These are phyloP conservation scores for Saturnia pavonia DNA, from an alignment of 2,888 invertebrate genomes.

Conservation along the genomic window DNA sequence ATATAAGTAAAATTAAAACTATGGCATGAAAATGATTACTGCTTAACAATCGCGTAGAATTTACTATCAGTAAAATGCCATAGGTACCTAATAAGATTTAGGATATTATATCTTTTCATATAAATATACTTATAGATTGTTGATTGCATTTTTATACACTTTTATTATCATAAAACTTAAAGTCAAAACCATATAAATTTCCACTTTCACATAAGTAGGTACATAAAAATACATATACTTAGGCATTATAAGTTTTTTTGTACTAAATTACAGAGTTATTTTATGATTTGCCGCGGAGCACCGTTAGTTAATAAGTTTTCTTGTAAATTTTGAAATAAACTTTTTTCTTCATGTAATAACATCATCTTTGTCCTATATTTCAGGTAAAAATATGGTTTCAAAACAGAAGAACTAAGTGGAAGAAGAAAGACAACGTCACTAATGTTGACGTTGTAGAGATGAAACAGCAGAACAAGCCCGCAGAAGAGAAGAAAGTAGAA, in stretches of 20 bases:
- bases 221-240: too few species aligned
- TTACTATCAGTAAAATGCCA: background rate
- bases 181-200: background rate
- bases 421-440: constrained; percentile 95
- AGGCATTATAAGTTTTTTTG: too few species aligned
- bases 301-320: too few species aligned
- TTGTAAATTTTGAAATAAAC: too few species aligned
- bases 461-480: constrained; percentile 81
- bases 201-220: too few species aligned
- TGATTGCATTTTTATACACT: too few species aligned
- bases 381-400: constrained; percentile 97
- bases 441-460: constrained; percentile 94
- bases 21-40: too few species aligned
- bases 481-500: constrained; percentile 56
- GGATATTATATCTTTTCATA: too few species aligned
- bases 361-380: constrained; percentile 50
- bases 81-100: background rate
- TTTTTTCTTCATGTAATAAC: background rate
- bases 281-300: background rate
- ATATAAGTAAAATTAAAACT: too few species aligned
- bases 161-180: background rate
- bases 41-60: background rate
- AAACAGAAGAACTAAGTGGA: constrained; percentile 88
- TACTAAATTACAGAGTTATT: too few species aligned
- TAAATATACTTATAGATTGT: too few species aligned